Conservation (phyloP, 2,888 invertebrate genomes). For the Apocheima hispidaria region DNA sequence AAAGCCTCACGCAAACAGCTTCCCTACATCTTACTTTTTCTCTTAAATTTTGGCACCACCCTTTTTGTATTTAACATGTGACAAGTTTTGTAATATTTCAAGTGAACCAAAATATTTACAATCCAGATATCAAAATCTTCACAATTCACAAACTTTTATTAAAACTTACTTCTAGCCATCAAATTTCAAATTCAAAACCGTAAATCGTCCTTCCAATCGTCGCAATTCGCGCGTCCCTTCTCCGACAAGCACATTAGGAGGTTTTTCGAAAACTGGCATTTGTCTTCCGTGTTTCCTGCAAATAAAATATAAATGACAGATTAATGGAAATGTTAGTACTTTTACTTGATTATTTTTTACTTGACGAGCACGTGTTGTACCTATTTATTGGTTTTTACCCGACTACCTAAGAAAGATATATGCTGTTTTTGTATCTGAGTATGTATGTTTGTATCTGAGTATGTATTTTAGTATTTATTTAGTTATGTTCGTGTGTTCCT, state of each 20-base stretch:
- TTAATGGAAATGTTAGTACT: constrained; percentile 4
- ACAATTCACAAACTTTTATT: constrained; percentile 22
- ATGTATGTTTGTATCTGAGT: too few species aligned
- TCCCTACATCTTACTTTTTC: too few species aligned
- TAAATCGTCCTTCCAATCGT: constrained; percentile 89
- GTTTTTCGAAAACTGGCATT: constrained; percentile 89
- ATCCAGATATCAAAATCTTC: neutral
- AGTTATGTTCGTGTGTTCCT: too few species aligned
- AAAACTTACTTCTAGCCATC: constrained; percentile 8
- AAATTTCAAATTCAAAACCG: constrained; percentile 52
- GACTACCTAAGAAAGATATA: too few species aligned
- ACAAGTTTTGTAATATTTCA: too few species aligned
- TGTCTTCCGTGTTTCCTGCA: constrained; percentile 84
- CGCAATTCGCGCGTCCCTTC: constrained; percentile 90
- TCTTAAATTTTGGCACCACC: too few species aligned
- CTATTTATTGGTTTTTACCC: too few species aligned
- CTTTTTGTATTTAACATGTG: too few species aligned
- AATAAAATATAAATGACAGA: constrained; percentile 49
- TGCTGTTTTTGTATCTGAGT: too few species aligned
- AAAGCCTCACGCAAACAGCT: too few species aligned
- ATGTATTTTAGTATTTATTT: too few species aligned
- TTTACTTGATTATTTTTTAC: neutral
- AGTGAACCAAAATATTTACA: neutral
- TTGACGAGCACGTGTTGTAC: too few species aligned
- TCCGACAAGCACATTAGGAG: constrained; percentile 89